Percentiles rank a stretch among this genome's conserved stretches.
Conservation (phyloP, 2,113 vertebrate genomes). For the Sander lucioperca region DNA sequence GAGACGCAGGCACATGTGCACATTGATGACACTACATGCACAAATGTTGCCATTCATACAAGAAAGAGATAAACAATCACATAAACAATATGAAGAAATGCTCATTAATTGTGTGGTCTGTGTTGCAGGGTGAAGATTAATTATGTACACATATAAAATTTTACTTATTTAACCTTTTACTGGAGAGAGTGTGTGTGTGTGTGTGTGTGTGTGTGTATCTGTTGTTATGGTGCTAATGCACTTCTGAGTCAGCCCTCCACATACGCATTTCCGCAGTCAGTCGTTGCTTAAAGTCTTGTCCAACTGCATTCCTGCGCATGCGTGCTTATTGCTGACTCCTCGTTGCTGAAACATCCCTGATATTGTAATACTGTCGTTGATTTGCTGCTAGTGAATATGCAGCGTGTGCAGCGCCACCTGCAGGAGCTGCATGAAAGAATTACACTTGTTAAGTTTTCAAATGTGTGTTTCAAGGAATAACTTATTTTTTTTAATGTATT, state of each 20-base stretch:
- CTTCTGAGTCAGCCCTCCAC: slow-evolving; percentile 14
- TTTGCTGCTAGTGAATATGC: background rate
- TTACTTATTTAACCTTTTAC: slow-evolving; percentile 6
- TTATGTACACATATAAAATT: background rate
- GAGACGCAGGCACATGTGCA: slow-evolving; percentile 22
- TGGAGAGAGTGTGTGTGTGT: background rate
- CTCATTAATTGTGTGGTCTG: background rate
- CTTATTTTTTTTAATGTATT: background rate
- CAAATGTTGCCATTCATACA: slow-evolving; percentile 7
- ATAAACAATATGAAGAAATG: background rate
- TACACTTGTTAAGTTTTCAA: background rate
- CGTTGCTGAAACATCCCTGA: too few species aligned
- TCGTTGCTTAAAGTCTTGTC: slow-evolving; percentile 50
- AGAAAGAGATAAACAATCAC: slow-evolving; percentile 2
- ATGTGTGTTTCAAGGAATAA: background rate
- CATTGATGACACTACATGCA: slow-evolving; percentile 9
- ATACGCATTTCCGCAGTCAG: slow-evolving; percentile 24
- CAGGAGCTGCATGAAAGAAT: slow-evolving; percentile 14
- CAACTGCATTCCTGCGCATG: slow-evolving; percentile 57
- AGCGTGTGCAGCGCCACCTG: slow-evolving; percentile 24
- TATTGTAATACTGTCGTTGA: background rate
- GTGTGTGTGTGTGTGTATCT: slow-evolving; percentile 19
- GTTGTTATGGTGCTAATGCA: background rate
- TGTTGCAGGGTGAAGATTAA: slow-evolving; percentile 1
- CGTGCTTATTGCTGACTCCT: too few species aligned